Evolutionary conservation across 2,113 vertebrate genomes (phyloP).

Genomic region (Pomatorhinus ruficollis): DNA sequence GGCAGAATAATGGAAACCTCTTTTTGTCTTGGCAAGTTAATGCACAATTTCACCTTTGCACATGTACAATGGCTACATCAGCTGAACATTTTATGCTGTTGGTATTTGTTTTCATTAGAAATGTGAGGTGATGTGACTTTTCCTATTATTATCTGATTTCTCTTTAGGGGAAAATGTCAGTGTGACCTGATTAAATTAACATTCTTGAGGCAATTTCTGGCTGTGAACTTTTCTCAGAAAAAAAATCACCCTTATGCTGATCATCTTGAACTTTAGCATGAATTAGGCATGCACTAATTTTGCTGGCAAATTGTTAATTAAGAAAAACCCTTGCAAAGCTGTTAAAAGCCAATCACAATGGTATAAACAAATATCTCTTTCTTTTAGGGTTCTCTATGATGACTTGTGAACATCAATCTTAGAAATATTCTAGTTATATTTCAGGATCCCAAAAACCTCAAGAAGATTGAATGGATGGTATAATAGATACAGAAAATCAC

Average conservation of each 20-base stretch:
- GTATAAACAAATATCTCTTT: neutral
- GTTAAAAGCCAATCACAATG: neutral
- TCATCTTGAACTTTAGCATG: slow-evolving; percentile 11
- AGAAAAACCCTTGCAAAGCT: neutral
- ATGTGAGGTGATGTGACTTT: neutral
- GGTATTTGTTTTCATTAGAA: neutral
- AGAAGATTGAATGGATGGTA: neutral
- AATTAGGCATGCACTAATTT: neutral
- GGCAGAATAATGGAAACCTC: neutral
- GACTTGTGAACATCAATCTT: neutral
- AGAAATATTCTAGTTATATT: neutral
- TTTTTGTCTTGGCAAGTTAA: neutral
- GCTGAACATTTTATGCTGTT: neutral
- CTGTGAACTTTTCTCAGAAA: slow-evolving; percentile 20
- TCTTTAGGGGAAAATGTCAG: slow-evolving; percentile 21
- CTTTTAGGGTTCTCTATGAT: neutral
- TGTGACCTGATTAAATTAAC: slow-evolving; percentile 55
- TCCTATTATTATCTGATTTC: neutral
- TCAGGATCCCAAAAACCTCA: neutral
- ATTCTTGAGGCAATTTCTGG: neutral
- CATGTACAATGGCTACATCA: neutral
- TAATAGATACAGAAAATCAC: neutral
- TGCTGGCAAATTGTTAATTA: neutral
- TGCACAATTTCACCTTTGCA: neutral
- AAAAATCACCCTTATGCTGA: neutral